Evolutionary conservation across 2,888 invertebrate genomes (phyloP).

Genomic region (Cheilosia vernalis): DNA sequence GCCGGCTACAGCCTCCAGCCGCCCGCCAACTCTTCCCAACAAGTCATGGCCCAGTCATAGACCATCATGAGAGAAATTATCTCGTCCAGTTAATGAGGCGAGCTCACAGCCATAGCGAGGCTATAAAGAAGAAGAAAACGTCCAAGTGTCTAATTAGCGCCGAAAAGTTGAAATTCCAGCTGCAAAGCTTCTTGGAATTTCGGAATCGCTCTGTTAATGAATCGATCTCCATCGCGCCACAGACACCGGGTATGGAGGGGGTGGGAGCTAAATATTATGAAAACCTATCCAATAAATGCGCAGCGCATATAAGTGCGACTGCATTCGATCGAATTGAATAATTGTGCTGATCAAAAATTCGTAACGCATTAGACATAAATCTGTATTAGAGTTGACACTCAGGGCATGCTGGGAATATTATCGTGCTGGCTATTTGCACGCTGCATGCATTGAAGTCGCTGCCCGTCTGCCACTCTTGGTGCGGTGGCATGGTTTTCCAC

Average conservation of each 20-base stretch:
- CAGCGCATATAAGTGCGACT: slow-evolving; percentile 64
- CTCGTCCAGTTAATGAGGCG: slow-evolving; percentile 69
- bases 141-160: slow-evolving; percentile 67
- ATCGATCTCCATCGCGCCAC: slow-evolving; percentile 29
- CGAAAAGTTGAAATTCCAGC: slow-evolving; percentile 59
- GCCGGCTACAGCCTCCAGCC: neutral
- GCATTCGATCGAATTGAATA: slow-evolving; percentile 70
- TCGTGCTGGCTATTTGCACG: slow-evolving; percentile 32
- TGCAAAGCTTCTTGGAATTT: slow-evolving; percentile 49
- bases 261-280: slow-evolving; percentile 54
- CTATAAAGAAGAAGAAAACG: slow-evolving; percentile 35
- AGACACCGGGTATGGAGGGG: slow-evolving; percentile 10
- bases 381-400: slow-evolving; percentile 75
- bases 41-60: neutral
- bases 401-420: slow-evolving; percentile 71
- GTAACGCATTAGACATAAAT: slow-evolving; percentile 75
- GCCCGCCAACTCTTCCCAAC: no score
- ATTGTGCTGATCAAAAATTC: slow-evolving; percentile 73
- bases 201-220: slow-evolving; percentile 50
- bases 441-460: slow-evolving; percentile 40
- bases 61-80: slow-evolving; percentile 44
- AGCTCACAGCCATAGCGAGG: slow-evolving; percentile 41
- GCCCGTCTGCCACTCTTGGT: neutral
- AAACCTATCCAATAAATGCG: slow-evolving; percentile 64
- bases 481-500: slow-evolving; percentile 15